Conservation (phyloP, 2,888 invertebrate species). For the Andrena marginata region DNA sequence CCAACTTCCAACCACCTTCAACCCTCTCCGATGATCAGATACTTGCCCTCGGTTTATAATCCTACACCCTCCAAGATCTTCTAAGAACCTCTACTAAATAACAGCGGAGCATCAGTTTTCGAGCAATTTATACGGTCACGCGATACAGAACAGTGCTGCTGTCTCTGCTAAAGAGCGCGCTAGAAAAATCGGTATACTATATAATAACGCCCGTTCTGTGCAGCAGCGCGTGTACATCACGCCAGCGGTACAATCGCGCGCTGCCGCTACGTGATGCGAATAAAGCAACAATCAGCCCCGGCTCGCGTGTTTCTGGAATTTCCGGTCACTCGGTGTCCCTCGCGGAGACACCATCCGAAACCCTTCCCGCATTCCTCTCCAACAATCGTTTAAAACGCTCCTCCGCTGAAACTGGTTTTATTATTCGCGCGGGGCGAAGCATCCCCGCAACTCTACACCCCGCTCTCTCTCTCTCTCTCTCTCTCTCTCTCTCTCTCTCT, state of each 20-base stretch:
- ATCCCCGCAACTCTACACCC: background rate
- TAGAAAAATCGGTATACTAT: slow-evolving; percentile 37
- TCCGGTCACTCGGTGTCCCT: slow-evolving; percentile 63
- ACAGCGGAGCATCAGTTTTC: no score
- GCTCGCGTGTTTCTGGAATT: slow-evolving; percentile 67
- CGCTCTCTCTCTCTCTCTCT: no score
- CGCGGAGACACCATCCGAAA: slow-evolving; percentile 3
- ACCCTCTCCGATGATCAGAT: no score
- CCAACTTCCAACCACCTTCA: no score
- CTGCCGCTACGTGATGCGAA: slow-evolving; percentile 49
- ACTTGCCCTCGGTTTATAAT: no score
- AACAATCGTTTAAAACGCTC: slow-evolving; percentile 6
- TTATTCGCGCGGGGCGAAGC: no score
- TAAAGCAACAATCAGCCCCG: slow-evolving; percentile 64
- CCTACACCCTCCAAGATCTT: no score
- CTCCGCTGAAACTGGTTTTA: background rate
- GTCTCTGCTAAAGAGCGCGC: slow-evolving; percentile 3
- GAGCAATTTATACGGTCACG: no score
- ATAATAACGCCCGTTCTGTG: slow-evolving; percentile 30
- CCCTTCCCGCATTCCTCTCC: background rate
- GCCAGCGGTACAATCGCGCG: slow-evolving; percentile 24
- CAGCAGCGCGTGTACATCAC: slow-evolving; percentile 35
- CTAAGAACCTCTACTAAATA: no score
- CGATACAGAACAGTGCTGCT: background rate
- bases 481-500: no score